Percentiles rank a stretch among this genome's conserved stretches.
These are phyloP conservation scores for Drosophila ficusphila DNA, from an alignment of 1,140 invertebrate genomes.

Conservation along the genomic window DNA sequence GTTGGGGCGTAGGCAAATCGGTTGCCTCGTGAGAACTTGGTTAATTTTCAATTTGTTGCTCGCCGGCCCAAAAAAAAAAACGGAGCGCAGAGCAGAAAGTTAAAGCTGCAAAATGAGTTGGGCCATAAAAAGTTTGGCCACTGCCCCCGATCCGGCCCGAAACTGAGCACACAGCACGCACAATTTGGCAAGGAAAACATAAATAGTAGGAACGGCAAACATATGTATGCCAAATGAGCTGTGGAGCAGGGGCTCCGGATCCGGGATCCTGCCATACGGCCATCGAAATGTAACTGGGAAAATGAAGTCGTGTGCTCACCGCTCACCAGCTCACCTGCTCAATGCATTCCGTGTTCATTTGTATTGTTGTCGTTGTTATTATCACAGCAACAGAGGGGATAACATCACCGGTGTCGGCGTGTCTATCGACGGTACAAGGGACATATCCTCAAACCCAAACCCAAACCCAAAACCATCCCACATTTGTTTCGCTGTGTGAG, in stretches of 20 bases:
- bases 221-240: constrained; percentile 63
- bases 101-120: constrained; percentile 65
- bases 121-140: constrained; percentile 41
- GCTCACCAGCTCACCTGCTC: constrained; percentile 70
- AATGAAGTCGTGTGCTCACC: constrained; percentile 73
- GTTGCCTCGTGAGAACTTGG: constrained; percentile 39
- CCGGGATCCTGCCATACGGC: constrained; percentile 26
- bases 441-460: background rate
- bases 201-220: constrained; percentile 70
- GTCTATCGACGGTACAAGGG: constrained; percentile 70
- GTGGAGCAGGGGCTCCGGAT: constrained; percentile 8
- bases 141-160: constrained; percentile 33
- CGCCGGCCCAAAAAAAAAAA: constrained; percentile 26
- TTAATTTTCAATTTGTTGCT: constrained; percentile 79
- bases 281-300: constrained; percentile 69
- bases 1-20: constrained; percentile 47
- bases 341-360: constrained; percentile 80
- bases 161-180: constrained; percentile 49
- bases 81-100: constrained; percentile 13
- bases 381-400: constrained; percentile 67
- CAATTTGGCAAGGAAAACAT: constrained; percentile 81
- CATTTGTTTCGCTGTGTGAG: constrained; percentile 23
- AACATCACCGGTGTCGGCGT: constrained; percentile 66
- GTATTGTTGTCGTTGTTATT: constrained; percentile 69
- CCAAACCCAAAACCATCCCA: constrained; percentile 3